Evolutionary conservation across 2,888 invertebrate genomes (phyloP), one percentile per base, ranked within the genome.

Genomic region (Sympetrum striolatum): DNA sequence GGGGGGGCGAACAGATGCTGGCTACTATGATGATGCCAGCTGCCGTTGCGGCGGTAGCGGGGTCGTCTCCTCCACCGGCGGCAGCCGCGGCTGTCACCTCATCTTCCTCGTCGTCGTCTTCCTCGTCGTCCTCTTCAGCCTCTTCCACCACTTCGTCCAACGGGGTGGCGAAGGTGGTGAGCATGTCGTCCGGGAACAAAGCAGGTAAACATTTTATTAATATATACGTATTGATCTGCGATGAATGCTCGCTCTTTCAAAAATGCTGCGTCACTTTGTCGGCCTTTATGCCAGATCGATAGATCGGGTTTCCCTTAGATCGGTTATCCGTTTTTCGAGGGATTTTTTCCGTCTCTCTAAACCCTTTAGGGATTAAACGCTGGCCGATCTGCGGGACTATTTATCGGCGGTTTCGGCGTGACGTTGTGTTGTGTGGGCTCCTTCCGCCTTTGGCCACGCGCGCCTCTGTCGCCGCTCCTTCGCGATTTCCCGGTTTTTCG

Each of bases 1-100:
- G 60, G 86, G 86, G 86, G 86, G 60, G n/a, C 86, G 86, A 86
- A 86, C 86, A 86, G 86, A 86, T 86, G 86, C 86, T 86, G 86
- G 86, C 86, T 86, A 86, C 86, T 86, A 86, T 86, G 86, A 86
- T 86, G 86, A 86, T 86, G 86, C 86, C 86, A 86, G 86, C 86
- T 86, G 86, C 86, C 86, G 86, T 86, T 37, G 86, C 60, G 86
- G 86, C 86, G 86, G 86, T 86, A 86, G 86, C 86, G 86, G 86
- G 86, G 60, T 86, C 86, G 12, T 86, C 86, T 60, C 86, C 86
- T 86, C 86, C 86, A 60, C 86, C 86, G 31, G 64, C 86, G 86
- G 60, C 64, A 86, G 86, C 86, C 86, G 86, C 86, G 15, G 86
- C 86, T 64, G 86, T 86, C 64, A 86, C 86, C 4, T 86, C 86